These are phyloP conservation scores for Lepidurus arcticus DNA, from an alignment of 1,140 invertebrate species.

Conservation along the genomic window DNA sequence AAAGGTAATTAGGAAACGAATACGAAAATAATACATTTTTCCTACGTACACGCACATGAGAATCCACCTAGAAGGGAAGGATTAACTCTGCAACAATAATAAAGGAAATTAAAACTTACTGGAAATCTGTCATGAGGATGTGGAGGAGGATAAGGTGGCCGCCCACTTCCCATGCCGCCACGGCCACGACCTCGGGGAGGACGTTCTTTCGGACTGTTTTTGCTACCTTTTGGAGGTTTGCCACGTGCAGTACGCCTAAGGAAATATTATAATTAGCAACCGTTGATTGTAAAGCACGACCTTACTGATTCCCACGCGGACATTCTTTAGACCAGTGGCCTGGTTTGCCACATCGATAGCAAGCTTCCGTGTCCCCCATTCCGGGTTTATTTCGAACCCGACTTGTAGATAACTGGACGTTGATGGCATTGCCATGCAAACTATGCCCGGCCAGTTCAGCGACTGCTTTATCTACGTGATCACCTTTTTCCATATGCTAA, in stretches of 20 bases:
- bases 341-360: conserved; percentile 85
- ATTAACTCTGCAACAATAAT: background rate
- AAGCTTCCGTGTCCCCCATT: conserved; percentile 90
- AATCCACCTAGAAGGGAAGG: background rate
- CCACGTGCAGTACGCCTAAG: background rate
- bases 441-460: conserved; percentile 73
- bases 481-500: conserved; percentile 68
- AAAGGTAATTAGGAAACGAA: background rate
- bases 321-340: conserved; percentile 94
- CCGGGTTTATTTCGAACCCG: conserved; percentile 84
- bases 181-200: conserved; percentile 46
- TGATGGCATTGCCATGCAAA: conserved; percentile 78
- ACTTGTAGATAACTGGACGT: conserved; percentile 83
- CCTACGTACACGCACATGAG: background rate
- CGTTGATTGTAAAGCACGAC: background rate
- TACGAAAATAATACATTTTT: background rate
- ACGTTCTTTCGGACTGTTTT: conserved; percentile 59
- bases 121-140: conserved; percentile 50
- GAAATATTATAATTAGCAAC: background rate
- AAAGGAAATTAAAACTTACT: background rate
- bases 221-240: conserved; percentile 41
- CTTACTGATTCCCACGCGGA: conserved; percentile 51
- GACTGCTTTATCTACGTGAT: conserved; percentile 75
- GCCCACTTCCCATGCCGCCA: conserved; percentile 73
- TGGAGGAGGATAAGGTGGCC: conserved; percentile 70